Conservation (phyloP, 2,113 vertebrate species). For the Melozone crissalis region DNA sequence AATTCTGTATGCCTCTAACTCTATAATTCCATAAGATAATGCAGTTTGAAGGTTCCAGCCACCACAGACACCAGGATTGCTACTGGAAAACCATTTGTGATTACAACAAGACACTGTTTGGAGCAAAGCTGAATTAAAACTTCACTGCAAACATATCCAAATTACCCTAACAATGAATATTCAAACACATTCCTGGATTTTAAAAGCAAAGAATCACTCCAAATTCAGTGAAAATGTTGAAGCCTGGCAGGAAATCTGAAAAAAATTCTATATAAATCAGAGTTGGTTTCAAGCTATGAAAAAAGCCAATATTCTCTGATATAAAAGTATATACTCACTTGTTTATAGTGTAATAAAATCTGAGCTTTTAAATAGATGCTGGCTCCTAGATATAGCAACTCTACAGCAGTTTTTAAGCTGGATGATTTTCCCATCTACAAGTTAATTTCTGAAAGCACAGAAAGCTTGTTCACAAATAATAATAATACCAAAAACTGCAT, state of each 20-base stretch:
- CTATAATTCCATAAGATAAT: background rate
- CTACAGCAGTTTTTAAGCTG: background rate
- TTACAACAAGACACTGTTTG: background rate
- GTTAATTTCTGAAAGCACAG: background rate
- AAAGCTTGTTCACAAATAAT: background rate
- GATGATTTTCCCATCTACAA: background rate
- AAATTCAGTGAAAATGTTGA: background rate
- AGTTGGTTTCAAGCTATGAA: background rate
- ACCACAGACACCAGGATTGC: background rate
- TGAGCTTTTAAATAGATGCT: background rate
- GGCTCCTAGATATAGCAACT: background rate
- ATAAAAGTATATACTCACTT: background rate
- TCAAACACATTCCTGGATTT: background rate
- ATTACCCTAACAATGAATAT: accelerated
- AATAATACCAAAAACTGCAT: background rate
- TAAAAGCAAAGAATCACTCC: background rate
- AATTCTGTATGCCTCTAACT: background rate
- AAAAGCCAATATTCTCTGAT: background rate
- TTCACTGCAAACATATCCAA: background rate
- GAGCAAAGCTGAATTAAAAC: background rate
- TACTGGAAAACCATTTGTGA: background rate
- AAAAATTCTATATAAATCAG: background rate
- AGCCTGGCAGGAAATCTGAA: background rate
- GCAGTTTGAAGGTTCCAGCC: background rate
- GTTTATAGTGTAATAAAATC: background rate